phyloP scores from a whole-genome alignment of 1,140 invertebrate species.

The Globodera ellingtonae region DNA sequence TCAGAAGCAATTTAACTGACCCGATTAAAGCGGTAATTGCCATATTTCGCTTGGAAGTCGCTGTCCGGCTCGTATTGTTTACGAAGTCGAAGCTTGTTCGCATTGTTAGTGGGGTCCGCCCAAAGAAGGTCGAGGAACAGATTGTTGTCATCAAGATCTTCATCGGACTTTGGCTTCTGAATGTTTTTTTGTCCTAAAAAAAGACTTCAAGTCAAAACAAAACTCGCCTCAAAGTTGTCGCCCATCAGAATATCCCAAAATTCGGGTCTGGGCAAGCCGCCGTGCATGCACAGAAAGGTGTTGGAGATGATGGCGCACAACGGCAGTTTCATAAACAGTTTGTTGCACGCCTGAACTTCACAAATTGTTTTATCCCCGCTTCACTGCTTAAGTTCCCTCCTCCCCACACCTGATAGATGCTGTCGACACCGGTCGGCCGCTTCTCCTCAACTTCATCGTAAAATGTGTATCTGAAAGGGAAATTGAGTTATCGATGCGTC shows the following conservation, averaged over 20 bases:
- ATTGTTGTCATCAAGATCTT: conserved; percentile 3
- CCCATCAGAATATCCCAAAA: neutral
- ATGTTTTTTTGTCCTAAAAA: neutral
- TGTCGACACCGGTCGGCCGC: neutral
- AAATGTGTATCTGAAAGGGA: conserved; percentile 6
- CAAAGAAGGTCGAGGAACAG: conserved; percentile 16
- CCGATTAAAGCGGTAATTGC: neutral
- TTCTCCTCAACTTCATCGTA: neutral
- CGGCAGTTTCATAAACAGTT: conserved; percentile 3
- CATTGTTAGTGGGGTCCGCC: conserved; percentile 25
- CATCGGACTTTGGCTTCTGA: conserved; percentile 20
- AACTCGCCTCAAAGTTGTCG: neutral
- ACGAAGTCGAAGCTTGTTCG: neutral
- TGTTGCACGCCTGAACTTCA: conserved; percentile 10
- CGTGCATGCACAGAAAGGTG: conserved; percentile 15
- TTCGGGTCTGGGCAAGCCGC: conserved; percentile 18
- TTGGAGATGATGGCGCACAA: conserved; percentile 10
- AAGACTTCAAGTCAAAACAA: neutral
- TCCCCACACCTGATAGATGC: neutral
- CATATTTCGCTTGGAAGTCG: neutral
- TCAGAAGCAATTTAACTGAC: neutral
- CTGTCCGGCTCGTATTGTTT: neutral
- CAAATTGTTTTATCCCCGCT: neutral
- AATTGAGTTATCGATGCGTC: neutral
- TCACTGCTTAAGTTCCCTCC: too few relatives aligned